These are phyloP conservation scores for Drosophila miranda DNA, from an alignment of 1,140 invertebrate species.

Conservation along the genomic window DNA sequence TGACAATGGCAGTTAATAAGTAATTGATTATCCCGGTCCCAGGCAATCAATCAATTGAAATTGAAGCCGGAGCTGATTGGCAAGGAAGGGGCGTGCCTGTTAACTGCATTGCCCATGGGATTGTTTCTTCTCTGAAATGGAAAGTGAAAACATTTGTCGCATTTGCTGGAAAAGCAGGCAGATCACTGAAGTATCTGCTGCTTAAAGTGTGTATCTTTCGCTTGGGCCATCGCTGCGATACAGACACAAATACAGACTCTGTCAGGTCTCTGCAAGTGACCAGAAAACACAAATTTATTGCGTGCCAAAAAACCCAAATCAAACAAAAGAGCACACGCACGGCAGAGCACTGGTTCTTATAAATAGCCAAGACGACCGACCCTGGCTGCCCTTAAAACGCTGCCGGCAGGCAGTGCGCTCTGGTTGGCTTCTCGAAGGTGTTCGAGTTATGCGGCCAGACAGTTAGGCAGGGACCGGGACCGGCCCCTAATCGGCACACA, in stretches of 20 bases:
- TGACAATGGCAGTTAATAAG: constrained; percentile 63
- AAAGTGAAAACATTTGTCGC: constrained; percentile 62
- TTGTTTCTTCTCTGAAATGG: constrained; percentile 26
- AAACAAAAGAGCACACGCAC: constrained; percentile 7
- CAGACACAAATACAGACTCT: constrained; percentile 38
- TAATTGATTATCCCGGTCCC: constrained; percentile 65
- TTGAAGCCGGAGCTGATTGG: constrained; percentile 1
- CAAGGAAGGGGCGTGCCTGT: constrained; percentile 56
- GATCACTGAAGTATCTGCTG: constrained; percentile 19
- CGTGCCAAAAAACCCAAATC: constrained; percentile 38
- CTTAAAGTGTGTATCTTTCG: constrained; percentile 21
- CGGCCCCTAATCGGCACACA: constrained; percentile 9
- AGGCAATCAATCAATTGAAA: constrained; percentile 50
- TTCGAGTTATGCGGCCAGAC: constrained; percentile 67
- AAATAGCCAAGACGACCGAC: constrained; percentile 71
- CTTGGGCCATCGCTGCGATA: constrained; percentile 21
- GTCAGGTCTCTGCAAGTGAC: constrained; percentile 67
- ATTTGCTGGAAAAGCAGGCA: constrained; percentile 56
- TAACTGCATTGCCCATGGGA: constrained; percentile 27
- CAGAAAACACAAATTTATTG: constrained; percentile 68
- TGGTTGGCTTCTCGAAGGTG: constrained; percentile 45
- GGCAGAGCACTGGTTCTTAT: constrained; percentile 42
- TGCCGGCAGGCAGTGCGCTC: constrained; percentile 64
- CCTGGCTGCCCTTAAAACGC: constrained; percentile 75
- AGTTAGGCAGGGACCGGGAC: constrained; percentile 1